These are phyloP conservation scores for Columba guinea DNA, from an alignment of 2,797 vertebrate species.

Conservation along the genomic window DNA sequence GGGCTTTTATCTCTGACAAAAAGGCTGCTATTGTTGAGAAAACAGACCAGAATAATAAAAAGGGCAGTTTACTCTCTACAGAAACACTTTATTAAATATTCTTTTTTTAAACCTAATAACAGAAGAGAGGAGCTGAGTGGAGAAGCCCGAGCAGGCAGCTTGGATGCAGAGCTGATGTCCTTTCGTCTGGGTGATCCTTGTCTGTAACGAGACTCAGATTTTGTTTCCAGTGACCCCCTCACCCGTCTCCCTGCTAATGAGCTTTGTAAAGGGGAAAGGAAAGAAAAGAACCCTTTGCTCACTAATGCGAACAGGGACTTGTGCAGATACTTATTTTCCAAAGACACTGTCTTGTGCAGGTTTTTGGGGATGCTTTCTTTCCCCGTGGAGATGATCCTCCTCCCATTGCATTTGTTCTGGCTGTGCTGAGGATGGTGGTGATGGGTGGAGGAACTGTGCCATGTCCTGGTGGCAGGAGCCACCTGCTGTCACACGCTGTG, in stretches of 20 bases:
- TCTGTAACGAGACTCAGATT: conserved; percentile 20
- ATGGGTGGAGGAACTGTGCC: background rate
- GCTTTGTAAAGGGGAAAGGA: background rate
- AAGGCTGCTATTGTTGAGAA: conserved; percentile 9
- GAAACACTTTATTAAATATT: conserved; percentile 45
- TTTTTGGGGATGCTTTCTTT: background rate
- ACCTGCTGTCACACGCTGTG: accelerated
- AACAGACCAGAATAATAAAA: conserved; percentile 20
- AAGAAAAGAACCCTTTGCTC: background rate
- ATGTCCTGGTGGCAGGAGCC: background rate
- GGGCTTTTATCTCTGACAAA: background rate
- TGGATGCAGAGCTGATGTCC: background rate
- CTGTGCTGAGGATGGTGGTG: accelerated
- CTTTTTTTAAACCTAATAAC: background rate
- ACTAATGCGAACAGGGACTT: background rate
- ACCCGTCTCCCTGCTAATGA: background rate
- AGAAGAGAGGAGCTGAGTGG: background rate
- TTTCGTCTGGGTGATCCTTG: background rate
- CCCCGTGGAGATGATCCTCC: background rate
- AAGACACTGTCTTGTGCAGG: accelerated
- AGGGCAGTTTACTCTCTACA: conserved; percentile 14
- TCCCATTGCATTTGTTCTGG: accelerated
- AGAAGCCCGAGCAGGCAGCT: background rate
- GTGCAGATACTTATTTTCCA: background rate
- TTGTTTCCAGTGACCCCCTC: background rate